These are phyloP conservation scores for Myiozetetes cayanensis DNA, from an alignment of 2,113 vertebrate species.

Conservation along the genomic window DNA sequence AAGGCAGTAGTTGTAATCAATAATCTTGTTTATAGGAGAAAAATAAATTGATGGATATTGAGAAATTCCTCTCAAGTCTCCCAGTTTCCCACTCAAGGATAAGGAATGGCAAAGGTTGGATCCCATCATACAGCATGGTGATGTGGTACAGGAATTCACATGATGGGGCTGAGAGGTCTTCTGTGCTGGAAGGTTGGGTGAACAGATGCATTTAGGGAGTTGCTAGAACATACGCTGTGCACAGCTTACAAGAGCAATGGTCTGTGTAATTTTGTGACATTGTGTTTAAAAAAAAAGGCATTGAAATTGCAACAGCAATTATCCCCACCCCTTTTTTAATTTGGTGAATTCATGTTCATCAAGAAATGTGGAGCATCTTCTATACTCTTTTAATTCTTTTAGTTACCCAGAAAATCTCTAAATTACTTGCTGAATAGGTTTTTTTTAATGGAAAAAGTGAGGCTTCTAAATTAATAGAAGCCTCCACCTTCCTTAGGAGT, in stretches of 20 bases:
- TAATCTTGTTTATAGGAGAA: background rate
- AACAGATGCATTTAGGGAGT: background rate
- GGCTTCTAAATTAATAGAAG: background rate
- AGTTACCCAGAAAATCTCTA: background rate
- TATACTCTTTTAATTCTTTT: background rate
- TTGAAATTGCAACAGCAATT: background rate
- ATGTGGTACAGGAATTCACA: background rate
- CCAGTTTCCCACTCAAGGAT: no score
- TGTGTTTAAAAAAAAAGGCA: accelerated
- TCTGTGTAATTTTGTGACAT: background rate
- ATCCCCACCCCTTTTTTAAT: background rate
- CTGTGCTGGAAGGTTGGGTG: background rate
- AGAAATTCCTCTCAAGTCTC: background rate
- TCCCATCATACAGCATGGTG: background rate
- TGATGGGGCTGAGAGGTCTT: background rate
- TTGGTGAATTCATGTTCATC: background rate
- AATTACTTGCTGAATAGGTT: background rate
- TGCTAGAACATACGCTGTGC: background rate
- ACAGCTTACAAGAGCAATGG: background rate
- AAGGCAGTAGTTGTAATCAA: background rate
- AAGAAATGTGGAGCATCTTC: background rate
- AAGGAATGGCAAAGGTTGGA: background rate
- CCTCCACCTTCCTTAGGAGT: background rate
- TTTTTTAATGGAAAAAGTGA: background rate
- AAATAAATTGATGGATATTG: background rate